Evolutionary conservation across 2,888 invertebrate species (phyloP).

Genomic region (Drosophila pegasa): DNA sequence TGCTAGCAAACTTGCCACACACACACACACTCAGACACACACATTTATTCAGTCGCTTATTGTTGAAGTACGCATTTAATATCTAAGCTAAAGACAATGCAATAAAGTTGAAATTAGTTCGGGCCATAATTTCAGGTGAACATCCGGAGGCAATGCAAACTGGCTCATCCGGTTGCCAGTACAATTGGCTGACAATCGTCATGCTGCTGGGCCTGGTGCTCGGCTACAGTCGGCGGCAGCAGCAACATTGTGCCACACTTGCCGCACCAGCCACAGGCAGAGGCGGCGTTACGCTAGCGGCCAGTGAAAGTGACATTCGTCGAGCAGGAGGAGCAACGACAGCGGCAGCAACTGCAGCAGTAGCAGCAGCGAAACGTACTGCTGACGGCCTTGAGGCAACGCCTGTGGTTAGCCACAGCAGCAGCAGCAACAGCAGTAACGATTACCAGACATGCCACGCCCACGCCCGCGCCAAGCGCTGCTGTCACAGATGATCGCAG

Average conservation of each 20-base stretch:
- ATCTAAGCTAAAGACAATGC: constrained; percentile 81
- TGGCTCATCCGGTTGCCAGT: constrained; percentile 85
- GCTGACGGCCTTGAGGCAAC: constrained; percentile 25
- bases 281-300: constrained; percentile 31
- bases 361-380: constrained; percentile 16
- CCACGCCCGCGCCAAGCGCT: constrained; percentile 33
- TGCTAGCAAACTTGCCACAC: constrained; percentile 36
- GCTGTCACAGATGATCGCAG: constrained; percentile 72
- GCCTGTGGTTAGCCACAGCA: constrained; percentile 37
- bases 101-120: constrained; percentile 85
- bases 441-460: constrained; percentile 25
- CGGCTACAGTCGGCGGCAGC: constrained; percentile 72
- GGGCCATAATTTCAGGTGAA: constrained; percentile 86
- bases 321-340: constrained; percentile 21
- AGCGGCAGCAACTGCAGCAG: constrained; percentile 19
- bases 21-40: not conserved
- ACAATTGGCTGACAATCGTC: constrained; percentile 84
- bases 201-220: constrained; percentile 80
- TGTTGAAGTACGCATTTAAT: constrained; percentile 68
- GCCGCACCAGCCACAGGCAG: constrained; percentile 34
- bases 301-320: constrained; percentile 50
- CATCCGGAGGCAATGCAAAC: constrained; percentile 86
- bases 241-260: constrained; percentile 41
- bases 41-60: constrained; percentile 48
- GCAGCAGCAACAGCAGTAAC: not conserved